These are phyloP conservation scores for Podarcis cretensis DNA, from an alignment of 2,113 vertebrate genomes.

Conservation along the genomic window DNA sequence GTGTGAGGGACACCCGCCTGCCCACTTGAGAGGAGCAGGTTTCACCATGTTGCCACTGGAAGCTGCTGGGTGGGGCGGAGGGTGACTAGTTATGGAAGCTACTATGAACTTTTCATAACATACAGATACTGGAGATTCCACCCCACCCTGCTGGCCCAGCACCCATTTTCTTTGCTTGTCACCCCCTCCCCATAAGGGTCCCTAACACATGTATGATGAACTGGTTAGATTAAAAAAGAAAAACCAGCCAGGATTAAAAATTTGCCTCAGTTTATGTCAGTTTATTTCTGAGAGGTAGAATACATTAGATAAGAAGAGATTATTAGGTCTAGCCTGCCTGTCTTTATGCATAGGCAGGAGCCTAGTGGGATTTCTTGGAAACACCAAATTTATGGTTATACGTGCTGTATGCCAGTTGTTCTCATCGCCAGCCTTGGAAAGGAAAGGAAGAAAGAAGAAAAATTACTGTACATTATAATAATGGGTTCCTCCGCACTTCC, in stretches of 20 bases:
- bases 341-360: not conserved
- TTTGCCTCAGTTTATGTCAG: not conserved
- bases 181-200: not conserved
- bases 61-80: not conserved
- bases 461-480: not conserved
- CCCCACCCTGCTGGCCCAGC: too few species aligned
- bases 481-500: too few species aligned
- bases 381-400: not conserved
- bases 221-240: not conserved
- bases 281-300: not conserved
- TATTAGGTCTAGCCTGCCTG: not conserved
- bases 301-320: not conserved
- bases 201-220: not conserved
- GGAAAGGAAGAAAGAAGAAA: not conserved
- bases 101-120: not conserved
- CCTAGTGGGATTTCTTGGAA: not conserved
- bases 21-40: too few species aligned
- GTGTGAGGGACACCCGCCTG: too few species aligned
- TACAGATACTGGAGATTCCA: not conserved
- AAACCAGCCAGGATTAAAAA: too few species aligned
- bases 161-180: not conserved
- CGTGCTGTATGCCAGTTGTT: not conserved
- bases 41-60: not conserved
- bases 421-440: not conserved
- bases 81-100: not conserved